A percentile compares a stretch with the other conserved stretches of the same genome.
Evolutionary conservation across 2,888 invertebrate species (phyloP).

Genomic region (Eurytoma californica): DNA sequence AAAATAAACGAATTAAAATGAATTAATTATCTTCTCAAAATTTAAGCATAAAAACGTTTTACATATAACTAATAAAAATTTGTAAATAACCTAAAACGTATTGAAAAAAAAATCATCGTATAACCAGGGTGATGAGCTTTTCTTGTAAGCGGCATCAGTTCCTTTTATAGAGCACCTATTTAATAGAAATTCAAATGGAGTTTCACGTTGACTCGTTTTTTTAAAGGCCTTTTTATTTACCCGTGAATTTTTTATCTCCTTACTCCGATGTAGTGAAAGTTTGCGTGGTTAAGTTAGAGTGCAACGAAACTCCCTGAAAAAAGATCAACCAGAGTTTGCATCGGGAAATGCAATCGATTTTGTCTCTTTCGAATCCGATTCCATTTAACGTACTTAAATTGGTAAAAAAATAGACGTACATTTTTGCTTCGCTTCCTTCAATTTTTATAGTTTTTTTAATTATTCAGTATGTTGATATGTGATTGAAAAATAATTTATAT

Average conservation of each 20-base stretch:
- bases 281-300: slow-evolving; percentile 46
- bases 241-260: slow-evolving; percentile 37
- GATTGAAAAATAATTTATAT: too few species aligned
- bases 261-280: slow-evolving; percentile 30
- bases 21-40: too few species aligned
- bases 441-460: too few species aligned
- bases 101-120: background rate
- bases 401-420: slow-evolving; percentile 21
- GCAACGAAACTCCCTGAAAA: slow-evolving; percentile 38
- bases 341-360: slow-evolving; percentile 37
- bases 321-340: slow-evolving; percentile 19
- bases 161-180: slow-evolving; percentile 22
- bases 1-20: too few species aligned
- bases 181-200: slow-evolving; percentile 33
- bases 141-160: slow-evolving; percentile 10
- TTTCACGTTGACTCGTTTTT: slow-evolving; percentile 1
- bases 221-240: slow-evolving; percentile 32
- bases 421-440: background rate
- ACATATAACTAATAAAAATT: too few species aligned
- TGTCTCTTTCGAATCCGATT: slow-evolving; percentile 16
- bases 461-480: too few species aligned
- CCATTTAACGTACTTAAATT: background rate
- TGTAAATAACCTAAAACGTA: too few species aligned
- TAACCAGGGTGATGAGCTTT: background rate
- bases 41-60: too few species aligned